These are phyloP conservation scores for Brenthis ino DNA, from an alignment of 2,888 invertebrate species.

Conservation along the genomic window DNA sequence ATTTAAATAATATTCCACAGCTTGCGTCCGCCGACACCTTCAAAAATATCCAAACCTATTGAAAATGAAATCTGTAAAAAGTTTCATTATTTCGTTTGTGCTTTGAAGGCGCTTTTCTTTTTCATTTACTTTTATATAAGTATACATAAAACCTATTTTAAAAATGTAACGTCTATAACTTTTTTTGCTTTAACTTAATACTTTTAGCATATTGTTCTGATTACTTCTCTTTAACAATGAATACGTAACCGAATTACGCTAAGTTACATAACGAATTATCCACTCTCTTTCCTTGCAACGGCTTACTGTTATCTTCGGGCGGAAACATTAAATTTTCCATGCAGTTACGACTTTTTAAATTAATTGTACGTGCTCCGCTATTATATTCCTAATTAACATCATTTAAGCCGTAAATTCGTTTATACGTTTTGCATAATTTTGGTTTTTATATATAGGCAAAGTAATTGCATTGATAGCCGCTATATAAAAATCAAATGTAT, in stretches of 20 bases:
- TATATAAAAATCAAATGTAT: background rate
- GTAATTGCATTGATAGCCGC: conserved; percentile 2
- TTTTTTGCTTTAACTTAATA: background rate
- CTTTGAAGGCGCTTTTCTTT: no score
- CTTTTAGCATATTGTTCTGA: background rate
- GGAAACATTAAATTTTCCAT: conserved; percentile 34
- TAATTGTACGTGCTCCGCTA: conserved; percentile 25
- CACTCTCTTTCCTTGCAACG: conserved; percentile 23
- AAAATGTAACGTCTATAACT: no score
- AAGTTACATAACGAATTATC: background rate
- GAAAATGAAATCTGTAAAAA: no score
- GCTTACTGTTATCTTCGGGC: conserved; percentile 19
- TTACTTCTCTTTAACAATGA: background rate
- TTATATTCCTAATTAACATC: conserved; percentile 25
- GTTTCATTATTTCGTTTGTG: no score
- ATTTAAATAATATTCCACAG: background rate
- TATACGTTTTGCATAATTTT: conserved; percentile 11
- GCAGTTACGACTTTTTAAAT: conserved; percentile 31
- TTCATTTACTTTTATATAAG: no score
- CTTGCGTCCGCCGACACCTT: no score
- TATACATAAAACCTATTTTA: no score
- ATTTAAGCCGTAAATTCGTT: conserved; percentile 21
- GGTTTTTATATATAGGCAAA: background rate
- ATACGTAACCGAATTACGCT: background rate
- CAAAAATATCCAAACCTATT: no score